Evolutionary conservation across 2,113 vertebrate species (phyloP).

Genomic region (Oceanodroma tethys): DNA sequence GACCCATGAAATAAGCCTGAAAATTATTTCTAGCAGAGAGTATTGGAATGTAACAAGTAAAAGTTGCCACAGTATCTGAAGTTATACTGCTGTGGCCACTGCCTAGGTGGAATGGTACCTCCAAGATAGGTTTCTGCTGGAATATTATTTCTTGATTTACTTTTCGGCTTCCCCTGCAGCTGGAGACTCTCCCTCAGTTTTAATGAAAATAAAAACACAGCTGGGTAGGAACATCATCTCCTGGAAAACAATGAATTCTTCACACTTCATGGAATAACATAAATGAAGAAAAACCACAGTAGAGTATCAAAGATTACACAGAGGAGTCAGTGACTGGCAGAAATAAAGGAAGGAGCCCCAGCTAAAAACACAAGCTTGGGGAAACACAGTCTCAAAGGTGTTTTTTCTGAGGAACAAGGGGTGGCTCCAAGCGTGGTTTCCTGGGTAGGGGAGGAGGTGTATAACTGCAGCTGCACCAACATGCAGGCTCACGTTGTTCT

Average conservation of each 20-base stretch:
- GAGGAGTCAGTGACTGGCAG: neutral
- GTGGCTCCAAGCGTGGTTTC: neutral
- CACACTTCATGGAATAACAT: conserved; percentile 29
- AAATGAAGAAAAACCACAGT: neutral
- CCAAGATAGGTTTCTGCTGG: neutral
- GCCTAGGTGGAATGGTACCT: neutral
- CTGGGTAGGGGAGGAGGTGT: neutral
- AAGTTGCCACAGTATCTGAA: neutral
- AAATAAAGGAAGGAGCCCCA: neutral
- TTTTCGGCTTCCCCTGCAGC: neutral
- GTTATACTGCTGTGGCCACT: neutral
- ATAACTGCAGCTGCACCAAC: neutral
- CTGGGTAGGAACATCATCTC: conserved; percentile 20
- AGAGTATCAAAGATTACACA: neutral
- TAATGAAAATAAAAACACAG: conserved; percentile 48
- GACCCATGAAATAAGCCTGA: neutral
- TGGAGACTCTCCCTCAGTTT: neutral
- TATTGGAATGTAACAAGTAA: neutral
- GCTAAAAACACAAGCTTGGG: neutral
- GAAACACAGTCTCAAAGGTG: neutral
- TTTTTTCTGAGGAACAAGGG: neutral
- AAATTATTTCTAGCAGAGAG: neutral
- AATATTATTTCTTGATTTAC: conserved; percentile 21
- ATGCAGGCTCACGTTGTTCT: neutral
- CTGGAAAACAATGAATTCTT: conserved; percentile 38